These are phyloP conservation scores for Drosophila acutilabella DNA, from an alignment of 2,888 invertebrate species.

Conservation along the genomic window DNA sequence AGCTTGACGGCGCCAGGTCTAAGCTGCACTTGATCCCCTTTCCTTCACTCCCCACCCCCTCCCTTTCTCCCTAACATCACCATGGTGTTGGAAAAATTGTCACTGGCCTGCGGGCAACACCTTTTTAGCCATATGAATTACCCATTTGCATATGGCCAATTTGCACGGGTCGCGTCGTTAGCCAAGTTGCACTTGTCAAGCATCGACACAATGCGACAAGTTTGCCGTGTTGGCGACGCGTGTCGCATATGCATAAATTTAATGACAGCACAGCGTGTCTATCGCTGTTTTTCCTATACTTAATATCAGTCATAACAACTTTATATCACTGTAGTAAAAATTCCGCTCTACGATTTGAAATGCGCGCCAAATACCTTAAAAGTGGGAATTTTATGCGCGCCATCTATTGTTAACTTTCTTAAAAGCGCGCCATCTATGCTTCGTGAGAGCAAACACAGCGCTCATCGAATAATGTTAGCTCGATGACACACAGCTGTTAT, in stretches of 20 bases:
- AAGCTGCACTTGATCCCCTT: slow-evolving; percentile 8
- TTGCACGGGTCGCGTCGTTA: slow-evolving; percentile 24
- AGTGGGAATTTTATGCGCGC: no score
- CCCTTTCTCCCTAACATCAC: neutral
- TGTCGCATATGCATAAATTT: slow-evolving; percentile 51
- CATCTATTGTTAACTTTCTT: no score
- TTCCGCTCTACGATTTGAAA: neutral
- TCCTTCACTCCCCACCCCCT: neutral
- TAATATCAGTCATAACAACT: slow-evolving; percentile 39
- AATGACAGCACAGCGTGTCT: slow-evolving; percentile 47
- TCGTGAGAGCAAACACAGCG: no score
- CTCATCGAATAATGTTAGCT: no score
- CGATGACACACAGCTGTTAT: slow-evolving; percentile 37
- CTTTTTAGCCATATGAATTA: slow-evolving; percentile 36
- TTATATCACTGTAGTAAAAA: slow-evolving; percentile 11
- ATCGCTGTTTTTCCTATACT: slow-evolving; percentile 51
- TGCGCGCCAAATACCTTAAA: slow-evolving; percentile 8
- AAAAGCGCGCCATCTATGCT: no score
- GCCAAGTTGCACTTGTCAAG: slow-evolving; percentile 33
- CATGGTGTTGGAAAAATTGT: slow-evolving; percentile 67
- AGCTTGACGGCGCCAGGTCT: slow-evolving; percentile 38
- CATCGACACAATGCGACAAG: slow-evolving; percentile 16
- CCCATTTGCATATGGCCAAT: slow-evolving; percentile 53
- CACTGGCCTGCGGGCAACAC: slow-evolving; percentile 54
- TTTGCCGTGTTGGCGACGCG: slow-evolving; percentile 26